Conservation (phyloP, 1,140 invertebrate genomes). For the Cherax quadricarinatus region DNA sequence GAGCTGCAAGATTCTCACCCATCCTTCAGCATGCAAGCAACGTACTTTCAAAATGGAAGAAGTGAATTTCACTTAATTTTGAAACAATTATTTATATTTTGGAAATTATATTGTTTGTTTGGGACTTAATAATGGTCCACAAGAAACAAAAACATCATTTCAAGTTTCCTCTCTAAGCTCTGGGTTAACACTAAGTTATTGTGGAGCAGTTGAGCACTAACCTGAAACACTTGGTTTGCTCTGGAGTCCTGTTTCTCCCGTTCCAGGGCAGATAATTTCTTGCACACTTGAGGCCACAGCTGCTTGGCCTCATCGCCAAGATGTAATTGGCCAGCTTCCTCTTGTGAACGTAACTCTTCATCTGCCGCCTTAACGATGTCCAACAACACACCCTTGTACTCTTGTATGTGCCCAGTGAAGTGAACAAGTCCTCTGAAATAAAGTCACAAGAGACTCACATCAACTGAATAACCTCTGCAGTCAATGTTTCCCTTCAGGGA, state of each 20-base stretch:
- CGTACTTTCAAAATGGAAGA: no score
- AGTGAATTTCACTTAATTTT: no score
- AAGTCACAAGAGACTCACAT: background rate
- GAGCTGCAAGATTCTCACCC: no score
- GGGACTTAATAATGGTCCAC: no score
- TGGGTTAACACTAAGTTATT: no score
- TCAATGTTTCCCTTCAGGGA: no score
- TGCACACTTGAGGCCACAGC: background rate
- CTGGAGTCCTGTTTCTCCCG: background rate
- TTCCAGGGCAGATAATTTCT: background rate
- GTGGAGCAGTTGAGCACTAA: background rate
- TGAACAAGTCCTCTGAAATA: background rate
- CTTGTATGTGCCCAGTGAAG: background rate
- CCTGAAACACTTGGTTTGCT: slow-evolving; percentile 1
- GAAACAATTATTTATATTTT: no score
- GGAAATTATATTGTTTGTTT: no score
- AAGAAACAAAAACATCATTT: no score
- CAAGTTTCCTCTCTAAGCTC: no score
- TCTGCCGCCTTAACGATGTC: background rate
- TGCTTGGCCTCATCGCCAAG: background rate
- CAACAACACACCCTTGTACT: background rate
- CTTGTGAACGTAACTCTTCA: background rate
- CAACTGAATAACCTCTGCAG: no score
- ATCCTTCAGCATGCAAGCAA: no score
- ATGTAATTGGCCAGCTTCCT: background rate